phyloP scores from a whole-genome alignment of 1,140 invertebrate genomes.

The Scaptodrosophila lebanonensis region DNA sequence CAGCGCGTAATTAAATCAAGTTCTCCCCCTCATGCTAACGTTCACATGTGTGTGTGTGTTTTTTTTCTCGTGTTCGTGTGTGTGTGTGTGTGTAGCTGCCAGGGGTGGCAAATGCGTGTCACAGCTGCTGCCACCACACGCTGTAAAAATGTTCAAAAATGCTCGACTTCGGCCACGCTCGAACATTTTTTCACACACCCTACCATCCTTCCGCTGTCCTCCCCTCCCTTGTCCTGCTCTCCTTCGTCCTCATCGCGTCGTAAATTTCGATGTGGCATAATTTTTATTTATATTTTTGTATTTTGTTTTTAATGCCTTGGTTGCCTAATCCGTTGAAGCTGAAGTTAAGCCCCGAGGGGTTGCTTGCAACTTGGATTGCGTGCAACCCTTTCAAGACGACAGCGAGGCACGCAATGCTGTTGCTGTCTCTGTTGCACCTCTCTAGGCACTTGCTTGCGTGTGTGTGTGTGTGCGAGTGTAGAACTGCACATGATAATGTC shows the following conservation, averaged over 20 bases:
- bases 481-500: constrained; percentile 72
- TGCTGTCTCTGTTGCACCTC: constrained; percentile 15
- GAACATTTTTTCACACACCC: constrained; percentile 21
- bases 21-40: constrained; percentile 9
- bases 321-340: no score
- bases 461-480: constrained; percentile 40
- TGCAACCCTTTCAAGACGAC: constrained; percentile 26
- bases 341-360: constrained; percentile 28
- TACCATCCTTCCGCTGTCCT: no score
- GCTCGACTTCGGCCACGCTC: no score
- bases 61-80: no score
- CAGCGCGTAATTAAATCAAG: constrained; percentile 42
- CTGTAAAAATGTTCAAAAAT: no score
- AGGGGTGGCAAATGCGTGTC: background rate
- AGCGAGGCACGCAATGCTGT: constrained; percentile 45
- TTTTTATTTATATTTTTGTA: no score
- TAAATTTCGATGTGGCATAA: no score
- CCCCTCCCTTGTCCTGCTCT: no score
- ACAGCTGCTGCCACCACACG: no score
- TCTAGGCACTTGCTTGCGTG: no score
- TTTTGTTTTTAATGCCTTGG: no score
- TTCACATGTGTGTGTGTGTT: background rate
- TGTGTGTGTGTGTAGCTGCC: background rate
- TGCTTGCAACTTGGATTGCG: constrained; percentile 22
- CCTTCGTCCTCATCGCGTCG: no score